phyloP scores from a whole-genome alignment of 2,888 invertebrate genomes.

The Fragum fragum region DNA sequence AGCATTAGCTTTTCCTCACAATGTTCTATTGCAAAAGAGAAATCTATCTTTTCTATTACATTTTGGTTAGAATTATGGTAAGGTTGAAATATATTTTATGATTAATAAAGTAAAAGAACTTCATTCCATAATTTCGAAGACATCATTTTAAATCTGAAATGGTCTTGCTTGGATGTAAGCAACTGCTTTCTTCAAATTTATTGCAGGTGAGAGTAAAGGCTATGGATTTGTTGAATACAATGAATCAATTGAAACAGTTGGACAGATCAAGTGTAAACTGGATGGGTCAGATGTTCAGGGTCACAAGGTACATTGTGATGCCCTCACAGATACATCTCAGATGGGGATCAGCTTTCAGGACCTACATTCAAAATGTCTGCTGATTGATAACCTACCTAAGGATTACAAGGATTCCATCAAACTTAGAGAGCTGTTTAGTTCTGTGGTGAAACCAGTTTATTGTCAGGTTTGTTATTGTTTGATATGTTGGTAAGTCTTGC shows the following conservation, averaged over 20 bases:
- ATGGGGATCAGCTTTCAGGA: constrained; percentile 86
- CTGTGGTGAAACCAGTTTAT: constrained; percentile 88
- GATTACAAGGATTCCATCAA: constrained; percentile 88
- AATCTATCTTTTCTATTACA: too few species aligned
- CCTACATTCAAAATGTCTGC: constrained; percentile 88
- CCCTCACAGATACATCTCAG: constrained; percentile 87
- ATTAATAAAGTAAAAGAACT: too few species aligned
- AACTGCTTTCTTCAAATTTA: not conserved
- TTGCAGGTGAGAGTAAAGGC: constrained; percentile 88
- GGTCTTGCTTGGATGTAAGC: too few species aligned
- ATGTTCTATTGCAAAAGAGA: too few species aligned
- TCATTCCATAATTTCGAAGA: too few species aligned
- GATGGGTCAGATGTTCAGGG: constrained; percentile 87
- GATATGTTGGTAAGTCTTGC: not conserved
- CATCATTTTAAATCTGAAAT: too few species aligned
- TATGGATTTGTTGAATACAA: constrained; percentile 89
- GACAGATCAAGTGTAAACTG: constrained; percentile 87
- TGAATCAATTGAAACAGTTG: constrained; percentile 87
- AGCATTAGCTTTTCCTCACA: too few species aligned
- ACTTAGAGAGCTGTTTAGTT: constrained; percentile 88
- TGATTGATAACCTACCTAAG: constrained; percentile 88
- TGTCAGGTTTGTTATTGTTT: constrained; percentile 87
- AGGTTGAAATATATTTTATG: too few species aligned
- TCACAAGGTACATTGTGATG: constrained; percentile 87
- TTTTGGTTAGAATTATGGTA: too few species aligned